Evolutionary conservation across 30 jellyfish, hydroid and myxozoan species (phyloP), one percentile per base, ranked within the genome.

Genomic region (Mastigias papua): DNA sequence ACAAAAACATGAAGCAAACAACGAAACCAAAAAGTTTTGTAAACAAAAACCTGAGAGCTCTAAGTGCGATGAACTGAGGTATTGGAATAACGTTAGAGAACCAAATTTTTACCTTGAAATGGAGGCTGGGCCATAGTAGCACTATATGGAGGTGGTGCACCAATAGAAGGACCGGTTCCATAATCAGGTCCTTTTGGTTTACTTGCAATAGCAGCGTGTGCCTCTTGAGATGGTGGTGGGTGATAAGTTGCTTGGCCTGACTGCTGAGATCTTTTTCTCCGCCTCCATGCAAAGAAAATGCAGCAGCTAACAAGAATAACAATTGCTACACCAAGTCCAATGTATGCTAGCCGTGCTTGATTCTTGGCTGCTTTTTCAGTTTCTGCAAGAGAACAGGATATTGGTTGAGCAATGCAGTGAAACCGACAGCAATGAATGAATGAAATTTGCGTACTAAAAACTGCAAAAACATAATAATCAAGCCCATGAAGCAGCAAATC

Each of bases 131-230:
- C 31, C 70, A 66, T 35, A 0, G 90, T 46, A 34, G 81, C 81
- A 31, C 73, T 64, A 27, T 80, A 80, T 28, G 90, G 81, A 3
- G 90, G 90, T 32, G 90, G 90, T 17, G 80, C 90, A 9, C 88
- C 88, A 3, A 32, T 50, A 0, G 81, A 51, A 34, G 81, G 90
- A 17, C 90, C 90, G 9, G 81, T 61, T 0, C 90, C 90, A 64
- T 80, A 80, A 19, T 37, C 54, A 23, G 74, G 65, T 13, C 48
- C 48, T 20, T 65, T 80, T 10, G 61, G 17, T 46, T 82, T 26
- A 19, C 84, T 67, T 16, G 33, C 34, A 32, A 68, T 35, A 20
- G 62, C 27, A 22, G 69, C 75, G 2, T 57, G 28, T 46, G 79
- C 48, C 32, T 49, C 77, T 67, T 82, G 91, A 10, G 84, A 26